A percentile compares a stretch with the other conserved stretches of the same genome.
Evolutionary conservation across 2,888 invertebrate species (phyloP).

Genomic region (Erynnis tages): DNA sequence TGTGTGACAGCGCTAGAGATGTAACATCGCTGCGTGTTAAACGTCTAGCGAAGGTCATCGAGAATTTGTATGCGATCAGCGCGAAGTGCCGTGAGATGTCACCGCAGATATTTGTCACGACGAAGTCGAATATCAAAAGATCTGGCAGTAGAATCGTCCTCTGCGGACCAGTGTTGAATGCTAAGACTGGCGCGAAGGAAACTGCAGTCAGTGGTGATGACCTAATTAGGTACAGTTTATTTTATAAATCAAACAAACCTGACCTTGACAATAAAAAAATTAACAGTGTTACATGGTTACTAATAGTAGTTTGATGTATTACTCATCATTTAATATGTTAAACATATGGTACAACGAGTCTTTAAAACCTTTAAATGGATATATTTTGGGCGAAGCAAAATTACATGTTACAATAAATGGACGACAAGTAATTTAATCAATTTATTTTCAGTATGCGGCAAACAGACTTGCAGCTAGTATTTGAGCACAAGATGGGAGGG

Average conservation of each 20-base stretch:
- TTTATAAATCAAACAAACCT: not conserved
- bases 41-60: conserved; percentile 50
- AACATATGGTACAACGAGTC: too few species aligned
- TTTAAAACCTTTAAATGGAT: too few species aligned
- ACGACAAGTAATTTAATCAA: not conserved
- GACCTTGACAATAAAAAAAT: too few species aligned
- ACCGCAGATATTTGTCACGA: conserved; percentile 48
- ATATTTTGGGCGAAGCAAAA: too few species aligned
- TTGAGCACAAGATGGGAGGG: conserved; percentile 85
- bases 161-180: conserved; percentile 84
- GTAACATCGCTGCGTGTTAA: conserved; percentile 57
- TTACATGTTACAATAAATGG: too few species aligned
- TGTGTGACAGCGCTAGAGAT: conserved; percentile 45
- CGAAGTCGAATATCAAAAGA: conserved; percentile 60
- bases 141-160: conserved; percentile 48
- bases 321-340: too few species aligned
- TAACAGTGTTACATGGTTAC: too few species aligned
- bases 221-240: conserved; percentile 71
- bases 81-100: conserved; percentile 25
- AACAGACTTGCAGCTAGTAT: conserved; percentile 84
- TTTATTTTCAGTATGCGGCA: conserved; percentile 76
- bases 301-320: too few species aligned
- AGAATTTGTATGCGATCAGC: conserved; percentile 51
- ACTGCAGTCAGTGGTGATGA: conserved; percentile 63
- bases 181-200: conserved; percentile 78